Percentiles rank a stretch among this genome's conserved stretches.
phyloP scores from a whole-genome alignment of 2,888 invertebrate species.

The Spodoptera picta region DNA sequence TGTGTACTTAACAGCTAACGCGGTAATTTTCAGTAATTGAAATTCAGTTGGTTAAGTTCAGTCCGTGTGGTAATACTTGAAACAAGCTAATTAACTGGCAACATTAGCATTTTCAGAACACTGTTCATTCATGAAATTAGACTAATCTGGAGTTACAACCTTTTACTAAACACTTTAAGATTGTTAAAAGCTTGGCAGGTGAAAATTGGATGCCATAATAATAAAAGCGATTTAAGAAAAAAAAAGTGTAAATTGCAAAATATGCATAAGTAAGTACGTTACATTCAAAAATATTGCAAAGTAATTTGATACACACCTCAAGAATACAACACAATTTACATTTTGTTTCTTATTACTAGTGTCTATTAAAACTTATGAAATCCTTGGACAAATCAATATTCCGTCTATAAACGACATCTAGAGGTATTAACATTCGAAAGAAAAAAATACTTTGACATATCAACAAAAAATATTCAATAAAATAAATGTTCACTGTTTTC shows the following conservation, averaged over 20 bases:
- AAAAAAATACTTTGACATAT: background rate
- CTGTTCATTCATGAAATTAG: constrained; percentile 6
- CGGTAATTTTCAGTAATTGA: constrained; percentile 1
- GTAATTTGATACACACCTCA: constrained; percentile 25
- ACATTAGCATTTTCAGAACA: constrained; percentile 4
- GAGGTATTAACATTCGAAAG: constrained; percentile 4
- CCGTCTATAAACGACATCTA: constrained; percentile 7
- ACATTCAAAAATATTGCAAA: constrained; percentile 25
- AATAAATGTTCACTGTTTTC: constrained; percentile 13
- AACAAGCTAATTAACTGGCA: constrained; percentile 9
- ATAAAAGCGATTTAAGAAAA: constrained; percentile 11
- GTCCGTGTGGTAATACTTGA: background rate
- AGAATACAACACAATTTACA: background rate
- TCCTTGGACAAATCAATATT: background rate
- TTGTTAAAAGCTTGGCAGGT: constrained; percentile 1
- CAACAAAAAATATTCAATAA: background rate
- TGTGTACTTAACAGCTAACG: background rate
- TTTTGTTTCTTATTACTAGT: background rate
- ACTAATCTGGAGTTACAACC: background rate
- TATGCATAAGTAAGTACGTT: constrained; percentile 2
- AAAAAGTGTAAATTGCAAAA: constrained; percentile 28
- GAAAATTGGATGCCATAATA: constrained; percentile 23
- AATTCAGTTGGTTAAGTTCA: constrained; percentile 5
- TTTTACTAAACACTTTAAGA: no score
- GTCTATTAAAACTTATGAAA: constrained; percentile 20